Conservation (phyloP, 1,140 invertebrate species). For the Antheraea pernyi region DNA sequence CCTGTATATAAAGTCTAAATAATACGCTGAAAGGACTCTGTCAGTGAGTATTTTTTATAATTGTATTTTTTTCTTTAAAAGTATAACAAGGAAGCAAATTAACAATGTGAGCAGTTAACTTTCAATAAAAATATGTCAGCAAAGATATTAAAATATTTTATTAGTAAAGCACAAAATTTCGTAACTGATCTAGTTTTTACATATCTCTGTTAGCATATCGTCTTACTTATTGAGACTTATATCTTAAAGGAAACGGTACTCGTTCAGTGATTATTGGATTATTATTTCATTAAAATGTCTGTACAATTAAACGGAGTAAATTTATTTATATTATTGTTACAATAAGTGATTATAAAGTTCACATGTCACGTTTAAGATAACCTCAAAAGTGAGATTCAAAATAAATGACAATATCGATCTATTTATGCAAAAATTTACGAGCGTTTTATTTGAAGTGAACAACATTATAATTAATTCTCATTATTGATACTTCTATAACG, state of each 20-base stretch:
- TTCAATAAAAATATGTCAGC: too few relatives aligned
- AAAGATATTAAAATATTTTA: neutral
- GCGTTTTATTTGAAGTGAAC: neutral
- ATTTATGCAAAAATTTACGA: neutral
- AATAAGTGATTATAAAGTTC: conserved; percentile 1
- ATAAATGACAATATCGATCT: conserved; percentile 2
- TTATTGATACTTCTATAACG: neutral
- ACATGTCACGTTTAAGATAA: neutral
- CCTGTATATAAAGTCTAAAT: too few relatives aligned
- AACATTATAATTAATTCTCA: neutral
- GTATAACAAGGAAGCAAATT: too few relatives aligned
- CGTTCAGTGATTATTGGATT: conserved; percentile 31
- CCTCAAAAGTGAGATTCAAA: neutral
- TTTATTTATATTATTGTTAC: conserved; percentile 9
- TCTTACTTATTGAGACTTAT: conserved; percentile 32
- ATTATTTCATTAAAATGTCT: conserved; percentile 32
- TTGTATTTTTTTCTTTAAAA: too few relatives aligned
- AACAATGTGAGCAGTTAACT: too few relatives aligned
- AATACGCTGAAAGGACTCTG: too few relatives aligned
- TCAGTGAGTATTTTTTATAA: too few relatives aligned
- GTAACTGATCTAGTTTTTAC: neutral
- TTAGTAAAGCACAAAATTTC: neutral
- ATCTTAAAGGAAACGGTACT: conserved; percentile 24
- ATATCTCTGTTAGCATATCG: conserved; percentile 10
- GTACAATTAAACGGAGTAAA: conserved; percentile 11